Evolutionary conservation across 1,140 invertebrate species (phyloP), one percentile per base, ranked within the genome.

Genomic region (Drosophila bocqueti): DNA sequence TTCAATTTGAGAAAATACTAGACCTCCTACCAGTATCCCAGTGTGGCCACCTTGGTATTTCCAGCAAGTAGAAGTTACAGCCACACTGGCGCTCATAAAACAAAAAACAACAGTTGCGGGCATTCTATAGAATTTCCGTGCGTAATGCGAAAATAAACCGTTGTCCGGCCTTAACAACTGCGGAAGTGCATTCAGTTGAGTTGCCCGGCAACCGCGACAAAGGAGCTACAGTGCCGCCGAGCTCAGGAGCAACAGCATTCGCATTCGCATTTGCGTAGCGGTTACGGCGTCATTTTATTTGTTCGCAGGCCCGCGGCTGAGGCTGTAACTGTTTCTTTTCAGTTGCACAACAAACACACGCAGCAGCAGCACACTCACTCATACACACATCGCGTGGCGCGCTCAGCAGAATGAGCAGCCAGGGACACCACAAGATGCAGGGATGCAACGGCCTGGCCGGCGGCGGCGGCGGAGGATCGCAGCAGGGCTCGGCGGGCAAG

Each of bases 401-500:
- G 47, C 24, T 9, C n/a, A 21, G 40, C 13, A n/a, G 15, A 46
- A 91, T 91, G 87, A 91, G 87, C 80, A 91, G 87, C 42, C 87
- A 91, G 64, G 83, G 87, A 43, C 87, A 91, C 65, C 87, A 91
- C 49, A 91, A 83, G 54, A 91, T 91, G 87, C 77, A 78, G 36
- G 73, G 64, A 24, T 73, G 68, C 45, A 46, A 40, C 60, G 62
- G 64, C 46, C 73, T 66, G 29, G 46, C 71, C 57, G 61, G 65
- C 60, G 34, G 60, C 59, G 24, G 59, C 15, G 16, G 49, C 29
- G 9, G 15, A 18, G 40, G 60, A 18, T 34, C 45, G 5, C 64
- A 63, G 5, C 64, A 63, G n/a, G 34, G 58, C 16, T 15, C 58
- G 50, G 55, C 82, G 24, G 45, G 64, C 67, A 18, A 10, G 46